phyloP scores from a whole-genome alignment of 2,113 vertebrate species.

The Oxyura jamaicensis region DNA sequence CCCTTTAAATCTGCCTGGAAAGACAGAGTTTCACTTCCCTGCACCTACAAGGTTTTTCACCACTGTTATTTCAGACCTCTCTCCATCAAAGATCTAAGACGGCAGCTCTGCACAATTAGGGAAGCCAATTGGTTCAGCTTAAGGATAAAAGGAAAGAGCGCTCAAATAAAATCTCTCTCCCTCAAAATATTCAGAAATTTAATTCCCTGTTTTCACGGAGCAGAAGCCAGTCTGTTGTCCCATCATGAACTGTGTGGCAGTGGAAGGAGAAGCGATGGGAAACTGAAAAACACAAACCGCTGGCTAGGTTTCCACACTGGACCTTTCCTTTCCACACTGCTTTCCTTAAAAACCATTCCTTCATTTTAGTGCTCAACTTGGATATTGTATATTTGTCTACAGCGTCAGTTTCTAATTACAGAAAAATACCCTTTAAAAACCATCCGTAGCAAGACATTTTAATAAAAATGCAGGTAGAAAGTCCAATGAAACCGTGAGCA shows the following conservation, averaged over 20 bases:
- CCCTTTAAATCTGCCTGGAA: not conserved
- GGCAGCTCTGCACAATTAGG: not conserved
- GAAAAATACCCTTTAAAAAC: not conserved
- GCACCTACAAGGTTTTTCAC: not conserved
- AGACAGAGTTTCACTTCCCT: not conserved
- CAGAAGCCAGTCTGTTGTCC: not conserved
- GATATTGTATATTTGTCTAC: fast-evolving
- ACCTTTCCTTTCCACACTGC: not conserved
- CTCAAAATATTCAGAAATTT: not conserved
- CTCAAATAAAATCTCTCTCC: not conserved
- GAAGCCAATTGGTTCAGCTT: not conserved
- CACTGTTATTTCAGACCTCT: not conserved
- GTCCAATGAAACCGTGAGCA: not conserved
- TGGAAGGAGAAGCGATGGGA: not conserved
- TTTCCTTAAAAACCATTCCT: not conserved
- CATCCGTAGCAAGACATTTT: not conserved
- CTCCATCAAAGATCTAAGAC: not conserved
- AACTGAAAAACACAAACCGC: not conserved
- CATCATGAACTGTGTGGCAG: not conserved
- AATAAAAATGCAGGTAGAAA: not conserved
- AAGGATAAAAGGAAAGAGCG: not conserved
- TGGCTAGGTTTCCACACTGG: not conserved
- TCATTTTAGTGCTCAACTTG: not conserved
- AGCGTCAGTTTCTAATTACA: not conserved
- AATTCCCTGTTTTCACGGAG: not conserved